Evolutionary conservation across 2,113 vertebrate genomes (phyloP), one percentile per base, ranked within the genome.

Genomic region (Chaenogobius annularis): DNA sequence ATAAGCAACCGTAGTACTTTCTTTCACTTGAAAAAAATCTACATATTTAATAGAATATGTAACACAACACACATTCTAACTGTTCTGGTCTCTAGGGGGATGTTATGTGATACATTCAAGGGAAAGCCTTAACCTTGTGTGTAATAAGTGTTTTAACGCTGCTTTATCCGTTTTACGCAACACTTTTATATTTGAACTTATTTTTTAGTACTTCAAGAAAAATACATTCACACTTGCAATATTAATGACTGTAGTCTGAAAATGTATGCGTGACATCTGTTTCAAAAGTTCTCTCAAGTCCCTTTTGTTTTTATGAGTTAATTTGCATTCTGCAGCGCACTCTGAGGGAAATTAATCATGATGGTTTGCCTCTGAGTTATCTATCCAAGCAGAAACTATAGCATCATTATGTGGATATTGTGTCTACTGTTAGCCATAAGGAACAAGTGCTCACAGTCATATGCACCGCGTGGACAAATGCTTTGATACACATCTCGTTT

Each of bases 381-480:
- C 83, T 70, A 75, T 75, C 75, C 77, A 67, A 79, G 83, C 85
- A 84, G 82, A 85, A 85, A 88, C 81, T 81, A 69, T 81, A 73
- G 73, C 79, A 84, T 88, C 88, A 89, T 89, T 91, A 90, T 85
- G 81, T 75, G 88, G 85, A 90, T 87, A 84, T 85, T 85, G 88
- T 82, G 77, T 83, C 83, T 85, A 74, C 82, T 84, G 84, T 83
- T 86, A 88, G 88, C 89, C 81, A 86, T 79, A 88, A 89, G 85
- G 84, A 85, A 85, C 73, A 82, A 82, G 69, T 75, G 80, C 79
- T 85, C 77, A 73, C 66, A 69, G 81, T 86, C 67, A 88, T 80
- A 82, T 84, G 83, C 85, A 76, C 83, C 85, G 80, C 72, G 63
- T 83, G 87, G 84, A 88, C 84, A 87, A 87, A 79, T 47, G 31